A percentile compares a stretch with the other conserved stretches of the same genome.
These are phyloP conservation scores for Podargus strigoides DNA, from an alignment of 2,797 vertebrate species.

Conservation along the genomic window DNA sequence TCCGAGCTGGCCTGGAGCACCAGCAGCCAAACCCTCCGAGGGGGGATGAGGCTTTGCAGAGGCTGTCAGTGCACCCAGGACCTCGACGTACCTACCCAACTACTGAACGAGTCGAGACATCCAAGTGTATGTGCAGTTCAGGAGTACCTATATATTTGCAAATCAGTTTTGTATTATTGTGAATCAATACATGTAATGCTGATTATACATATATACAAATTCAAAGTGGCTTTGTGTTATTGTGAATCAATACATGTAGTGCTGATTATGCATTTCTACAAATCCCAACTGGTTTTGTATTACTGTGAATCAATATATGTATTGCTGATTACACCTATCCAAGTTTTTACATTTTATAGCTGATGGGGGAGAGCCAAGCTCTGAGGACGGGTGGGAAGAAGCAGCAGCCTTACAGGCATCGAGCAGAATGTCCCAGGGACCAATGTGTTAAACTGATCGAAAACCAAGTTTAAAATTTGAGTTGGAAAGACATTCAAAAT, in stretches of 20 bases:
- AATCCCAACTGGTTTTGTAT: background rate
- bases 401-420: background rate
- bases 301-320: background rate
- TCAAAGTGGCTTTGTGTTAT: background rate
- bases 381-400: background rate
- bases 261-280: background rate
- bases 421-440: slow-evolving; percentile 19
- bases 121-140: background rate
- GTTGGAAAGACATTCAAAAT: slow-evolving; percentile 34
- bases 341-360: background rate
- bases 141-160: background rate
- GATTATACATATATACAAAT: background rate
- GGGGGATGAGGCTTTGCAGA: background rate
- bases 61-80: background rate
- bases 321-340: background rate
- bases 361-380: background rate
- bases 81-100: background rate
- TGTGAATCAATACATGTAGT: background rate
- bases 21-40: background rate
- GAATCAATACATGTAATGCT: background rate
- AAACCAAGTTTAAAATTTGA: slow-evolving; percentile 20
- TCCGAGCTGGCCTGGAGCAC: background rate
- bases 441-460: slow-evolving; percentile 39
- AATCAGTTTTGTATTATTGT: background rate
- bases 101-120: background rate